phyloP scores from a whole-genome alignment of 64 coral and sea anemone genomes.

The Montipora sp. region DNA sequence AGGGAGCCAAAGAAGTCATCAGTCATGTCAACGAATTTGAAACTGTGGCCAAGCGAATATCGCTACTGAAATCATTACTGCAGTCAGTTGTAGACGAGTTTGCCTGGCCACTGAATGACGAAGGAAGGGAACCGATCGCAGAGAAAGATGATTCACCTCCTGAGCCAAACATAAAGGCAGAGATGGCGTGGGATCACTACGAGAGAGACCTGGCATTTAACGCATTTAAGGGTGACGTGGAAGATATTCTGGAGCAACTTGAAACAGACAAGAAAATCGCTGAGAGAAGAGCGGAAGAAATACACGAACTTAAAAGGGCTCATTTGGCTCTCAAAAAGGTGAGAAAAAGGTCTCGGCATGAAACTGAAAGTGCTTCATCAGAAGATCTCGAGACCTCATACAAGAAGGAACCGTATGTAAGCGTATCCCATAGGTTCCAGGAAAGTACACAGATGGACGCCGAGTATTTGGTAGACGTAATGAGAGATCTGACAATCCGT shows the following conservation, averaged over 20 bases:
- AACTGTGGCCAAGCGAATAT: conserved; percentile 4
- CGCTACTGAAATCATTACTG: conserved; percentile 20
- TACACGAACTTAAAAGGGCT: conserved; percentile 8
- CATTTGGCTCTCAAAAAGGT: conserved; percentile 37
- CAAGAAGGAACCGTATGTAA: not conserved
- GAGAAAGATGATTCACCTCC: not conserved
- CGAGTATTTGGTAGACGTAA: conserved; percentile 15
- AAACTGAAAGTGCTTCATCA: not conserved
- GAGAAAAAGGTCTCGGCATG: conserved; percentile 32
- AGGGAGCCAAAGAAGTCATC: conserved; percentile 26
- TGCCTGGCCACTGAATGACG: not conserved
- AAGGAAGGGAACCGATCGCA: not conserved
- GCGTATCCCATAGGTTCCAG: not conserved
- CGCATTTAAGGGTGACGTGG: conserved; percentile 37
- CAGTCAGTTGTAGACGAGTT: conserved; percentile 31
- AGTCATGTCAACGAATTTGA: not conserved
- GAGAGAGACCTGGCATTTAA: conserved; percentile 42
- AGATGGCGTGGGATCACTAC: conserved; percentile 68
- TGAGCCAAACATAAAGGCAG: not conserved
- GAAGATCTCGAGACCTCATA: not conserved
- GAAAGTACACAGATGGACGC: not conserved
- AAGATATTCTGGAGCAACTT: conserved; percentile 42
- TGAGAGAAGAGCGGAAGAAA: conserved; percentile 8
- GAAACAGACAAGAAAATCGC: not conserved
- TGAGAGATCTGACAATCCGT: not conserved